These are phyloP conservation scores for Hoplostethus atlanticus DNA, from an alignment of 2,797 vertebrate genomes.

Conservation along the genomic window DNA sequence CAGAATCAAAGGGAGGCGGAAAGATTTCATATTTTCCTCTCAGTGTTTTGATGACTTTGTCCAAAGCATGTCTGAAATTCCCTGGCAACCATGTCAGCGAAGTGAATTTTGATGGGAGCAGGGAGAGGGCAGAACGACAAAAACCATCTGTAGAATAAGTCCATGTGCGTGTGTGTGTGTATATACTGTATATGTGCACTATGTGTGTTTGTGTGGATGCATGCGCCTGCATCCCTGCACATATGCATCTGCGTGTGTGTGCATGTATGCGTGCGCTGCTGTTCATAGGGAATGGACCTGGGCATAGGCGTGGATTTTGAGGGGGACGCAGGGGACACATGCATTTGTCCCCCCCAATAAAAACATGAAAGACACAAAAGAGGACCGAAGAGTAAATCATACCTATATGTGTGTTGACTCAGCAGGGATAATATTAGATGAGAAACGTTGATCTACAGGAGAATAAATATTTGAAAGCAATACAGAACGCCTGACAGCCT, in stretches of 20 bases:
- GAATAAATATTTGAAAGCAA: no score
- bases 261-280: background rate
- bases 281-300: constrained; percentile 1
- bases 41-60: constrained; percentile 58
- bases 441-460: no score
- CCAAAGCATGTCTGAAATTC: constrained; percentile 43
- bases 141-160: constrained; percentile 10
- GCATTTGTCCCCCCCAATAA: no score
- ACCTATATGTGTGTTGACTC: no score
- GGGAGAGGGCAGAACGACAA: background rate
- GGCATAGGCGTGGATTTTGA: background rate
- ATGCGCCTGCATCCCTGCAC: background rate
- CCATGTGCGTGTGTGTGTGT: background rate
- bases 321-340: no score
- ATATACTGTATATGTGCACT: no score
- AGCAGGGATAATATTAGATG: no score
- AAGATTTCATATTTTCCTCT: constrained; percentile 38
- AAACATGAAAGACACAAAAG: no score
- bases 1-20: constrained; percentile 46
- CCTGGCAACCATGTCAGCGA: constrained; percentile 10
- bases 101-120: constrained; percentile 11
- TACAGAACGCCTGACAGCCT: no score
- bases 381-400: no score
- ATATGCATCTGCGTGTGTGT: background rate
- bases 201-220: background rate